phyloP scores from a whole-genome alignment of 2,797 vertebrate genomes.

The Anguilla obscura region DNA sequence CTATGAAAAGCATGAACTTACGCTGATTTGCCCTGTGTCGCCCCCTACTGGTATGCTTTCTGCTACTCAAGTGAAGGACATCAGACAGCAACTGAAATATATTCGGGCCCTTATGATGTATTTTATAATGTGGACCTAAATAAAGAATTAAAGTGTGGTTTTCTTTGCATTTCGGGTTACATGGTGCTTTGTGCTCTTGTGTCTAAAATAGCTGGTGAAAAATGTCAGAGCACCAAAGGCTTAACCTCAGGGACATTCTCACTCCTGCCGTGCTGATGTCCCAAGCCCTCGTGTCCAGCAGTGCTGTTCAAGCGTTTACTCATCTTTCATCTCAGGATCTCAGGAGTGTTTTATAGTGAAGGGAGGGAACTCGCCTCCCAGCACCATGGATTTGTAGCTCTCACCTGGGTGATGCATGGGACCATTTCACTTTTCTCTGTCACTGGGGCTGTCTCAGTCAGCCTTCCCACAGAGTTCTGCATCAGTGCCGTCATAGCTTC shows the following conservation, averaged over 20 bases:
- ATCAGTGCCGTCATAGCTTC: neutral
- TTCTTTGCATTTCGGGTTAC: slow-evolving; percentile 23
- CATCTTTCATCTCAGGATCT: neutral
- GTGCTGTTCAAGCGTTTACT: neutral
- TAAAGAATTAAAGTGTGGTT: neutral
- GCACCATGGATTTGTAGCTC: too few relatives aligned
- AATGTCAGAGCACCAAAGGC: slow-evolving; percentile 60
- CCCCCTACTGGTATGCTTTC: too few relatives aligned
- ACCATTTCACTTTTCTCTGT: neutral
- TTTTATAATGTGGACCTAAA: too few relatives aligned
- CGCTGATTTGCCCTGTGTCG: too few relatives aligned
- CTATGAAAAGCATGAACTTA: too few relatives aligned
- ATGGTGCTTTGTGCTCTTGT: slow-evolving; percentile 2
- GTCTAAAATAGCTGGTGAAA: slow-evolving; percentile 52
- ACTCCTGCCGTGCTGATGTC: neutral
- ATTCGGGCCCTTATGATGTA: too few relatives aligned
- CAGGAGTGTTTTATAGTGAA: neutral
- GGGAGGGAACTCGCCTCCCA: too few relatives aligned
- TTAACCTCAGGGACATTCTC: slow-evolving; percentile 20
- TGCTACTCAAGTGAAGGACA: too few relatives aligned
- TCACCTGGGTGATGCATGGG: too few relatives aligned
- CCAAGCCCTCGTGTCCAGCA: neutral
- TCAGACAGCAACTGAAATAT: too few relatives aligned
- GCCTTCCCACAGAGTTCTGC: neutral
- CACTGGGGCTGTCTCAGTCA: neutral